A percentile compares a stretch with the other conserved stretches of the same genome.
phyloP scores from a whole-genome alignment of 2,797 vertebrate genomes.

The Sebastes paucispinis region DNA sequence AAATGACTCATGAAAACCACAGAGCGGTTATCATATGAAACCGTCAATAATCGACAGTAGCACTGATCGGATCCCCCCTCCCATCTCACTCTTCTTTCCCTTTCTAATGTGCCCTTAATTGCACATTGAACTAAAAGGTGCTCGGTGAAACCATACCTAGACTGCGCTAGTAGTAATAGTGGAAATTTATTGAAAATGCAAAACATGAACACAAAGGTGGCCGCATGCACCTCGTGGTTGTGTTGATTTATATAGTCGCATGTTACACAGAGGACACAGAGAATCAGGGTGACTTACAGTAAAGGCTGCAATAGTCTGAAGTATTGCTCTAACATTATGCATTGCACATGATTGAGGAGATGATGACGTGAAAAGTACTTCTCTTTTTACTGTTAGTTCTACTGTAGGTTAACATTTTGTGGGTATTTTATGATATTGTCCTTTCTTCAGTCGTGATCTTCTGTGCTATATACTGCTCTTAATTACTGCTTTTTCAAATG shows the following conservation, averaged over 20 bases:
- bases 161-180: neutral
- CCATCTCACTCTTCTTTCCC: neutral
- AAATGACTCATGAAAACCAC: neutral
- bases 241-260: no score
- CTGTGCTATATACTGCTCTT: neutral
- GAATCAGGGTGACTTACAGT: neutral
- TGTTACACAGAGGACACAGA: neutral
- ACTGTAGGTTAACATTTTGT: neutral
- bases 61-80: neutral
- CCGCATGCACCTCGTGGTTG: neutral
- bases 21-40: neutral
- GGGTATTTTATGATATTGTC: no score
- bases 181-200: neutral
- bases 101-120: neutral
- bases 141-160: neutral
- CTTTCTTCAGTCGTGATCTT: neutral
- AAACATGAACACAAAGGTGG: neutral
- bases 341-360: neutral
- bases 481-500: neutral
- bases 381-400: neutral
- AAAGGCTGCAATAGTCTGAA: neutral
- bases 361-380: neutral
- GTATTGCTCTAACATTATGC: no score
- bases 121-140: neutral
- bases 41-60: neutral